Evolutionary conservation across 2,113 vertebrate genomes (phyloP).

Genomic region (Meleagris gallopavo): DNA sequence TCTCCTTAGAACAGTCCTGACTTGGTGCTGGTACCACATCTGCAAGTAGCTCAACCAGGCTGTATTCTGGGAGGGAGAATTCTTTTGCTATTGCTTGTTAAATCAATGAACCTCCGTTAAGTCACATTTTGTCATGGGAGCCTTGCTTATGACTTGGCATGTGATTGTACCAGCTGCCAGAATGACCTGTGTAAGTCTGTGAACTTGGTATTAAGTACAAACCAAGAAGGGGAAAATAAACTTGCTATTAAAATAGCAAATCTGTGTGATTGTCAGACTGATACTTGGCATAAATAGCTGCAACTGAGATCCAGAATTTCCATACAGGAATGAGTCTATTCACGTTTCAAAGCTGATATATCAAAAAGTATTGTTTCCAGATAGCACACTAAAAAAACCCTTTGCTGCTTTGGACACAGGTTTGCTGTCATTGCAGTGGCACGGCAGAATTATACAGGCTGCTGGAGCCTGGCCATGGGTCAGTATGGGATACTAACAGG

Average conservation of each 20-base stretch:
- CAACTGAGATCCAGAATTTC: not conserved
- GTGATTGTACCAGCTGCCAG: not conserved
- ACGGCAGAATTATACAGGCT: not conserved
- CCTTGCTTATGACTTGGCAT: not conserved
- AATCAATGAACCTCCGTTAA: not conserved
- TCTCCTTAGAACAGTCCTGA: not conserved
- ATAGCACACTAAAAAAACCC: not conserved
- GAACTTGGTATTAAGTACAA: not conserved
- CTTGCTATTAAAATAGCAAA: not conserved
- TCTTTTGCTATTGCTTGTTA: not conserved
- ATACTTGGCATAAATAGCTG: not conserved
- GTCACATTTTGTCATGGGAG: not conserved
- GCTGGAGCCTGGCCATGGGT: not conserved
- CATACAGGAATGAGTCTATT: not conserved
- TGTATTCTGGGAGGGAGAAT: not conserved
- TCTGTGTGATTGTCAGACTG: not conserved
- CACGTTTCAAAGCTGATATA: not conserved
- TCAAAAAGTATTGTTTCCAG: not conserved
- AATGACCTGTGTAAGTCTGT: not conserved
- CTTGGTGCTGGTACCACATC: not conserved
- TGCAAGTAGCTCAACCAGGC: not conserved
- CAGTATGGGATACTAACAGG: not conserved
- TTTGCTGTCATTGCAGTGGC: not conserved
- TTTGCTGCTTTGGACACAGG: not conserved
- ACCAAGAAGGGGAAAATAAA: not conserved